Percentiles rank a stretch among this genome's conserved stretches.
Conservation (phyloP, 2,113 vertebrate genomes). For the Corydoras sp. region DNA sequence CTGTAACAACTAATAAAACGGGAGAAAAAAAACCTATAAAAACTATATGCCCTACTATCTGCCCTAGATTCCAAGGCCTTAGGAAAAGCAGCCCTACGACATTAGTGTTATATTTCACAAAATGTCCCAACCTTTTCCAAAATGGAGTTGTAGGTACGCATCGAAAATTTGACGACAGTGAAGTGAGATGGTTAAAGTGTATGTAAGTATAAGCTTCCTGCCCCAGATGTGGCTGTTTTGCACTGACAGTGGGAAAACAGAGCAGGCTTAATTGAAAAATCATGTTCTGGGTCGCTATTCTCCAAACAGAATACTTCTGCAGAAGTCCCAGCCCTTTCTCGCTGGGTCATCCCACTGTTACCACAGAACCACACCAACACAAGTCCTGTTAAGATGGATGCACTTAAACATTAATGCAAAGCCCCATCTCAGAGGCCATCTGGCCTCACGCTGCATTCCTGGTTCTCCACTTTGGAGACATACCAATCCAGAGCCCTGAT, state of each 20-base stretch:
- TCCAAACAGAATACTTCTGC: conserved; percentile 9
- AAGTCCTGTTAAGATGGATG: conserved; percentile 13
- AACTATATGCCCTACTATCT: no score
- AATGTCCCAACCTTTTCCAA: no score
- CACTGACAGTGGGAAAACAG: conserved; percentile 29
- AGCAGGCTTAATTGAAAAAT: conserved; percentile 43
- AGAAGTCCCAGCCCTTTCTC: conserved; percentile 10
- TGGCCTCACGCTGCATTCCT: conserved; percentile 1
- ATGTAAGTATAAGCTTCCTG: conserved; percentile 1
- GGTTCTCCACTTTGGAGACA: no score
- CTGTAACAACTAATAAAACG: background rate
- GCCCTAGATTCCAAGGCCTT: no score
- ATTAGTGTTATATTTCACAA: no score
- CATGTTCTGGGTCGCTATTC: conserved; percentile 26
- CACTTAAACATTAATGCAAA: conserved; percentile 1
- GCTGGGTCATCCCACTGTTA: conserved; percentile 9
- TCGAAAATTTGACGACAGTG: background rate
- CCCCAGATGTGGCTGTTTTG: conserved; percentile 42
- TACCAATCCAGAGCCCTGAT: no score
- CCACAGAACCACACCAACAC: conserved; percentile 13
- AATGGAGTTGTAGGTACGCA: background rate
- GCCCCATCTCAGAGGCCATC: conserved; percentile 1
- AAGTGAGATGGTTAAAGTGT: background rate
- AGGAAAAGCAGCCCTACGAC: no score
- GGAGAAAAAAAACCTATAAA: background rate